Percentiles rank a stretch among this genome's conserved stretches.
These are phyloP conservation scores for Petromus typicus DNA, from an alignment of 2,113 vertebrate species.

Conservation along the genomic window DNA sequence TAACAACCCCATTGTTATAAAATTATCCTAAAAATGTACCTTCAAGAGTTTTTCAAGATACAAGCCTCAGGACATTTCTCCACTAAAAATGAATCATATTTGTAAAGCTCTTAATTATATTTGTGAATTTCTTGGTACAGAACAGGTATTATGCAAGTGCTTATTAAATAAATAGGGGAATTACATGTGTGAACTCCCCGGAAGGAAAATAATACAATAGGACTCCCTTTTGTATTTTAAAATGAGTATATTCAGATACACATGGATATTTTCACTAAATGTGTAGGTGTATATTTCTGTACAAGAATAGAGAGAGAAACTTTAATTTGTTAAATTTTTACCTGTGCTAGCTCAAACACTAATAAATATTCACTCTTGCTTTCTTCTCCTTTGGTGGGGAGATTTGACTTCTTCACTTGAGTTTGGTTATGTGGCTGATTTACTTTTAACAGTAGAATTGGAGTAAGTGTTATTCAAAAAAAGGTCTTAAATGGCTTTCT, in stretches of 20 bases:
- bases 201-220: neutral
- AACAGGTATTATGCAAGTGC: neutral
- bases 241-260: neutral
- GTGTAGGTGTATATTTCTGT: neutral
- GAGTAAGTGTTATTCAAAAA: neutral
- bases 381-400: neutral
- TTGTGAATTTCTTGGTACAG: neutral
- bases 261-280: neutral
- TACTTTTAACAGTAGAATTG: neutral
- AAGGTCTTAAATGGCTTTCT: neutral
- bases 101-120: neutral
- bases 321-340: neutral
- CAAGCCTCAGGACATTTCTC: neutral
- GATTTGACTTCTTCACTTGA: neutral
- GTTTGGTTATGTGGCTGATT: neutral
- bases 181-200: neutral
- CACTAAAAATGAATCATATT: neutral
- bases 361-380: neutral
- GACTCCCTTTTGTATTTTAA: conserved; percentile 8
- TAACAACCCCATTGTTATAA: neutral
- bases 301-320: neutral
- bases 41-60: conserved; percentile 40
- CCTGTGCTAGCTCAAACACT: neutral
- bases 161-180: conserved; percentile 17
- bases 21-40: neutral